Percentiles rank a stretch among this genome's conserved stretches.
Conservation (phyloP, 2,888 invertebrate species). For the Lydus trimaculatus region DNA sequence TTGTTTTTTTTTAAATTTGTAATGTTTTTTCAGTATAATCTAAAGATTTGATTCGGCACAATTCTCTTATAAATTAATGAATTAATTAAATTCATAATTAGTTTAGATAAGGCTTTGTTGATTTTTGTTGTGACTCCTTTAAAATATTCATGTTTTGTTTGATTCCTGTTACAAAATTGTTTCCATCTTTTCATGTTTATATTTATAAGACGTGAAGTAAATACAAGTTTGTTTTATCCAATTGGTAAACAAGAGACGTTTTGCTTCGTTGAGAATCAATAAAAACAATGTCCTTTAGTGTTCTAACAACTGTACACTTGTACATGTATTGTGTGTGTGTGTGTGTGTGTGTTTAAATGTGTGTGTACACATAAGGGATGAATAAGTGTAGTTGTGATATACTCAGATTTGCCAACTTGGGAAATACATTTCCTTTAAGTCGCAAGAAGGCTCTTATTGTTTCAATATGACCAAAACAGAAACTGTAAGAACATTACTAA, state of each 20-base stretch:
- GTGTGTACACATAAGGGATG: not conserved
- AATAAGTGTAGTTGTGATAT: conserved; percentile 16
- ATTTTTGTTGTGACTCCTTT: too few species aligned
- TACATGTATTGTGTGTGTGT: too few species aligned
- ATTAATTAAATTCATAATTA: too few species aligned
- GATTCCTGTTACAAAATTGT: conserved; percentile 18
- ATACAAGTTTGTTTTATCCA: conserved; percentile 30
- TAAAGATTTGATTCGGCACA: too few species aligned
- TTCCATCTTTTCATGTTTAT: not conserved
- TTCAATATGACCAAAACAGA: conserved; percentile 9
- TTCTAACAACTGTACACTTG: conserved; percentile 27
- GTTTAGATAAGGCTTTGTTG: too few species aligned
- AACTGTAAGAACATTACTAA: conserved; percentile 3
- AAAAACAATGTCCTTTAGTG: conserved; percentile 32
- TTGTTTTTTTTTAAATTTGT: not conserved
- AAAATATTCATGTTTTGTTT: too few species aligned
- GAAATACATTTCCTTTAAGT: conserved; percentile 30
- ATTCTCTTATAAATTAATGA: too few species aligned
- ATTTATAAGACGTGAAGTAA: conserved; percentile 13
- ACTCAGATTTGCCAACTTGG: conserved; percentile 22
- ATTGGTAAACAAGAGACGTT: conserved; percentile 34
- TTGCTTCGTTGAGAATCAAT: conserved; percentile 32
- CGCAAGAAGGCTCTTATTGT: conserved; percentile 1
- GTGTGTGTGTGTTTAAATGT: not conserved
- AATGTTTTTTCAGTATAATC: not conserved